Base-by-base conservation (phyloP, 2,797 vertebrate species). In the Trematomus bernacchii region DNA sequence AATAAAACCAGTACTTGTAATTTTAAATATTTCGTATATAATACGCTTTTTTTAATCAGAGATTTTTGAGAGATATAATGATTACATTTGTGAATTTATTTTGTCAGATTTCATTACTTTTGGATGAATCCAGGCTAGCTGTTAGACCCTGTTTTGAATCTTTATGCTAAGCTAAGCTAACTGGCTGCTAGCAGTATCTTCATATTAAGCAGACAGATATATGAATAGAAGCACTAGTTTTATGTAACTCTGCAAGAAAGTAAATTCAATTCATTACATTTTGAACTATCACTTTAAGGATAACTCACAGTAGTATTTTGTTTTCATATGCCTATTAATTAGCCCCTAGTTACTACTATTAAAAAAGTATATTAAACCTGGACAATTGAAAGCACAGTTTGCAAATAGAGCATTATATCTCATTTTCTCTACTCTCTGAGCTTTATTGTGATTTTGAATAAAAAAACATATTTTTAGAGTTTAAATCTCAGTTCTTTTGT, bases 381-480 rank as follows among this genome's bases (percentile, higher is more conserved):
- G 52, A 52, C 30, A 16, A 16, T 48, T 62, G 16, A 75, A 79
- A 78, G 64, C 6, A 3, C 76, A 62, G 53, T 58, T 65, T 18
- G 67, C 14, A 69, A 73, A 69, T 57, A 43, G 27, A 61, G 66
- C 57, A 40, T 73, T 6, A 19, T 15, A 37, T 69, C 30, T 62
- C 42, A 53, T 65, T 63, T 55, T 4, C 67, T 37, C 21, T 51
- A 6, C 23, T 67, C 59, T 54, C 0, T 48, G 27, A 53, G 66
- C 10, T 55, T 37, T 72, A 12, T 55, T 51, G 3, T 61, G 30
- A 13, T 51, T 55, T 69, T 42, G n/a, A 76, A 79, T 13, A 55
- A 30, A 55, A 55, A 16, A 50, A 21, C 27, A 46, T 4, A 27
- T 27, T 27, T 27, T 27, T 27, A 27, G 27, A 27, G 27, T 27